Base-by-base conservation (phyloP, 2,113 vertebrate genomes). In the Casuarius casuarius region DNA sequence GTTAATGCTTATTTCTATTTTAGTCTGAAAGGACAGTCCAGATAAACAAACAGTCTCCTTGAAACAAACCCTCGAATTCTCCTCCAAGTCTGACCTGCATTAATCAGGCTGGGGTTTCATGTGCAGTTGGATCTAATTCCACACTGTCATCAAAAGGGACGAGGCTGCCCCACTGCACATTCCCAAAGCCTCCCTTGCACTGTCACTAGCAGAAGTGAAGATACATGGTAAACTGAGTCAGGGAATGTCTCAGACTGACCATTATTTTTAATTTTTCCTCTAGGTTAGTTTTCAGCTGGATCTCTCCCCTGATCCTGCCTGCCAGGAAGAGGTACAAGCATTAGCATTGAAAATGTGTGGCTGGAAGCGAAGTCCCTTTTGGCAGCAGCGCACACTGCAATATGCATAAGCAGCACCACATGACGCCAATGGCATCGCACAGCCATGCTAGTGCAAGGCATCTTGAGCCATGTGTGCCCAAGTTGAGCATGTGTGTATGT, bases 381-480 rank as follows among this genome's bases (percentile, higher is more conserved):
- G 4, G 77, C 58, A 51, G 70, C 58, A 66, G 77, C 2, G 1
- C 59, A 29, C 18, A 2, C 61, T 18, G 49, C 78, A n/a, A 74
- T 7, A 66, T 75, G 76, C 23, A 10, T 23, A 22, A 80, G 68
- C 72, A 22, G 63, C 89, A 11, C 23, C 28, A 2, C 26, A 59
- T 11, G 67, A 70, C 3, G 8, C 58, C 0, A 2, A 25, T 4
- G 71, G 46, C 52, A 75, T n/a, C 0, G 0, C 48, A 38, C 49
- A 19, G 38, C 0, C 5, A 10, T 0, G 0, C 0, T 5, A 9
- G 14, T 4, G 12, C 0, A 0, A 88, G 33, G 23, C 23, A 3
- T 13, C 26, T 6, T 18, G 54, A n/a, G 59, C 16, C 0, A 0
- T 0, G 3, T 14, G 51, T 78, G 66, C 68, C 56, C 16, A 58